Evolutionary conservation across 2,888 invertebrate species (phyloP).

Genomic region (Pemphredon lugubris): DNA sequence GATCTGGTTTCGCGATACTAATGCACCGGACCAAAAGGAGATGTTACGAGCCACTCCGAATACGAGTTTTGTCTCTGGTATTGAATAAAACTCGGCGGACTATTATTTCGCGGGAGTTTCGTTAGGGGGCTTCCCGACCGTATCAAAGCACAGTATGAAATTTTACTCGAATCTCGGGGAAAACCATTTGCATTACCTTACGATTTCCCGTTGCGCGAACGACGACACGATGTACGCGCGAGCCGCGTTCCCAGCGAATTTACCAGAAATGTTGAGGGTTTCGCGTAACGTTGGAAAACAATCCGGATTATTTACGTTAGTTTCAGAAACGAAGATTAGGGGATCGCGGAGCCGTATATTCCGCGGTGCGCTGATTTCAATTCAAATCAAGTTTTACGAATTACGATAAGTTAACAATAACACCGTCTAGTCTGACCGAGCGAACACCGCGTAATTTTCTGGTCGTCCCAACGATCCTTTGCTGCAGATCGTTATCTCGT

Average conservation of each 20-base stretch:
- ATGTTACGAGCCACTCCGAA: too few species aligned
- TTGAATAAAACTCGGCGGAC: constrained; percentile 2
- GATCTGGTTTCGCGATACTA: too few species aligned
- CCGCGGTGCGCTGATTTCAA: too few species aligned
- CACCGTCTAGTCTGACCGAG: too few species aligned
- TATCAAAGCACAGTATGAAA: constrained; percentile 10
- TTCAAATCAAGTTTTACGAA: too few species aligned
- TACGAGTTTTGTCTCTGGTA: background rate
- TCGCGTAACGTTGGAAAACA: constrained; percentile 37
- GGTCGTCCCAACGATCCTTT: too few species aligned
- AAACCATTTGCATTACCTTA: constrained; percentile 24
- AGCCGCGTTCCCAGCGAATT: constrained; percentile 16
- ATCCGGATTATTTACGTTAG: constrained; percentile 2
- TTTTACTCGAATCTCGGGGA: constrained; percentile 17
- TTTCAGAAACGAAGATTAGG: too few species aligned
- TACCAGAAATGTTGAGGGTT: constrained; percentile 42
- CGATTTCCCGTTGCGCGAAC: constrained; percentile 42
- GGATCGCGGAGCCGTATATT: too few species aligned
- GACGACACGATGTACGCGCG: constrained; percentile 12
- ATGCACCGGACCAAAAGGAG: too few species aligned
- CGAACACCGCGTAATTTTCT: too few species aligned
- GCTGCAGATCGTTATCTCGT: constrained; percentile 13
- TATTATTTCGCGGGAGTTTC: background rate
- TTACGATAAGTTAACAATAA: too few species aligned
- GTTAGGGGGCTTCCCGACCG: background rate